A percentile compares a stretch with the other conserved stretches of the same genome.
Evolutionary conservation across 2,888 invertebrate species (phyloP).

Genomic region (Aspidiotus destructor): DNA sequence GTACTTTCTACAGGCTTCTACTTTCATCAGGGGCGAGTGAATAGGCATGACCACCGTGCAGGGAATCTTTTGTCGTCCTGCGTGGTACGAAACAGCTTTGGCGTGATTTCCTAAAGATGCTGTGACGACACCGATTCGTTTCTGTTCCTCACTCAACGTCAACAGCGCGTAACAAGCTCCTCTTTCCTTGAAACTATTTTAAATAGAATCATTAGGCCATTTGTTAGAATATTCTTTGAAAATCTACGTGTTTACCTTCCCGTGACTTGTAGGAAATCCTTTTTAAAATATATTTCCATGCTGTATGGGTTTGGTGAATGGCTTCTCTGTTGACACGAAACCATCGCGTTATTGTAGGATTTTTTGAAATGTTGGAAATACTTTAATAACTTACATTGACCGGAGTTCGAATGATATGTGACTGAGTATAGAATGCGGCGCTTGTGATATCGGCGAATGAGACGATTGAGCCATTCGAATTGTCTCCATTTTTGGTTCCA

Average conservation of each 20-base stretch:
- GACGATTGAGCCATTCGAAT: constrained; percentile 43
- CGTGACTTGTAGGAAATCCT: constrained; percentile 88
- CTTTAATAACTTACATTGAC: constrained; percentile 58
- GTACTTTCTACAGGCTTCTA: constrained; percentile 72
- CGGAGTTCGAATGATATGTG: constrained; percentile 72
- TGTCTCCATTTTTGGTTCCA: too few relatives aligned
- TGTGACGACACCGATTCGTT: constrained; percentile 70
- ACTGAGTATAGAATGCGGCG: constrained; percentile 78
- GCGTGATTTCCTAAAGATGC: constrained; percentile 94
- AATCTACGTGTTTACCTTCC: constrained; percentile 59
- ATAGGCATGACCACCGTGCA: constrained; percentile 91
- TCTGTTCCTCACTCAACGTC: constrained; percentile 62
- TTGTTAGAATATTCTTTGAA: not conserved
- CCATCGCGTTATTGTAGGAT: not conserved
- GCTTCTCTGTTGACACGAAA: constrained; percentile 55
- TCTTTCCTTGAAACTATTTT: constrained; percentile 77
- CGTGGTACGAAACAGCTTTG: constrained; percentile 70
- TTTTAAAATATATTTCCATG: constrained; percentile 85
- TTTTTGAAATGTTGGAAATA: not conserved
- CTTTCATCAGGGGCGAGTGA: constrained; percentile 91
- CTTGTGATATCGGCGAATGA: constrained; percentile 79
- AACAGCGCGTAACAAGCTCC: constrained; percentile 80
- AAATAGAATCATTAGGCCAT: too few relatives aligned
- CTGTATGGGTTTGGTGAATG: constrained; percentile 66
- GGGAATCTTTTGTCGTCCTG: constrained; percentile 56